These are phyloP conservation scores for Oncorhynchus keta DNA, from an alignment of 2,113 vertebrate species.

Conservation along the genomic window DNA sequence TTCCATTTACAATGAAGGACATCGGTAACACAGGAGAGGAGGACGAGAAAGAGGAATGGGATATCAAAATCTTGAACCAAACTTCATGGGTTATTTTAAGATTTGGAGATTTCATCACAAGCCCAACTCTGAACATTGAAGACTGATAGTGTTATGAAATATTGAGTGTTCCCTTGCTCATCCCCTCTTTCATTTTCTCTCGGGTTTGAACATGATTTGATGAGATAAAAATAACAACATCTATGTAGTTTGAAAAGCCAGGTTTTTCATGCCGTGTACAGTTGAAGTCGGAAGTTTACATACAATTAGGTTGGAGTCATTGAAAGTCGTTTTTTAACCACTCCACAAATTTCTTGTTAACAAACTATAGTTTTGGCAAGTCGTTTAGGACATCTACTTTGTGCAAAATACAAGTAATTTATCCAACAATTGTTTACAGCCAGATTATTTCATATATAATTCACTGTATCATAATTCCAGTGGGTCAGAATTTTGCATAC, in stretches of 20 bases:
- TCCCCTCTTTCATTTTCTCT: background rate
- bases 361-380: no score
- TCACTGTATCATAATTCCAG: no score
- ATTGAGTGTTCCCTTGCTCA: slow-evolving; percentile 18
- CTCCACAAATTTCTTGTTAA: no score
- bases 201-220: background rate
- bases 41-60: background rate
- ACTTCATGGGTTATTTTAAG: slow-evolving; percentile 29
- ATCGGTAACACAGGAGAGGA: background rate
- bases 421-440: no score
- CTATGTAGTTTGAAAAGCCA: background rate
- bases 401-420: no score
- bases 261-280: background rate
- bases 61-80: slow-evolving; percentile 30
- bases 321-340: no score
- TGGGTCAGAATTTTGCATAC: no score
- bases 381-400: no score
- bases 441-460: no score
- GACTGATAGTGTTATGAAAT: slow-evolving; percentile 37
- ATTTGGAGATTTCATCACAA: slow-evolving; percentile 31
- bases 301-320: no score
- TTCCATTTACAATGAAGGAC: background rate
- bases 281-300: no score
- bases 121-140: slow-evolving; percentile 39
- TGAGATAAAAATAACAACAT: background rate